A percentile compares a stretch with the other conserved stretches of the same genome.
Evolutionary conservation across 2,113 vertebrate genomes (phyloP).

Genomic region (Struthidea cinerea): DNA sequence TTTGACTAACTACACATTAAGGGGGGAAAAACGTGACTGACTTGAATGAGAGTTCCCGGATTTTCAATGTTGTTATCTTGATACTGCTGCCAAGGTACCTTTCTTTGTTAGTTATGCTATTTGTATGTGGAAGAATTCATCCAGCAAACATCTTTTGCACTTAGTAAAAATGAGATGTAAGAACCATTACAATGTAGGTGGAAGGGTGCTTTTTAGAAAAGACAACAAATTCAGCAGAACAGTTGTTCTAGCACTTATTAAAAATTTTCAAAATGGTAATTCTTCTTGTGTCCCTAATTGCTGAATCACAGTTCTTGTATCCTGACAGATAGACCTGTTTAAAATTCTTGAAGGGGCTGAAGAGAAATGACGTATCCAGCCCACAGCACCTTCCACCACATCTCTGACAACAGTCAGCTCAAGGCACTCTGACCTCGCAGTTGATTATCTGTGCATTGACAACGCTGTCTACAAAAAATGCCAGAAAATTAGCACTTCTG

Average conservation of each 20-base stretch:
- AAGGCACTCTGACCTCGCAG: slow-evolving; percentile 36
- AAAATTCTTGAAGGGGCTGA: slow-evolving; percentile 53
- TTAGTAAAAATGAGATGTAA: slow-evolving; percentile 47
- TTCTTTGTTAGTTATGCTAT: slow-evolving; percentile 22
- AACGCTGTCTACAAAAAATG: slow-evolving; percentile 48
- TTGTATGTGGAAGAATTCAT: slow-evolving; percentile 22
- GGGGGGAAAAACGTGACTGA: not conserved
- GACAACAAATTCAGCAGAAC: slow-evolving; percentile 46
- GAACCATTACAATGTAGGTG: slow-evolving; percentile 9
- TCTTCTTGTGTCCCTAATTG: slow-evolving; percentile 63
- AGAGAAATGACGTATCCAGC: slow-evolving; percentile 7
- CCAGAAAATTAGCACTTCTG: slow-evolving; percentile 63
- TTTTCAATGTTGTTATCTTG: not conserved
- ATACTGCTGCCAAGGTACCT: slow-evolving; percentile 50
- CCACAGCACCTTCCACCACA: not conserved
- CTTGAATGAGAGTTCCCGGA: slow-evolving; percentile 8
- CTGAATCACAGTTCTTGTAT: not conserved
- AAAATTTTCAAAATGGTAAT: slow-evolving; percentile 63
- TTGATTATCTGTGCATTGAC: slow-evolving; percentile 49
- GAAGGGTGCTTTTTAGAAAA: slow-evolving; percentile 16
- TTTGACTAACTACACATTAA: not conserved
- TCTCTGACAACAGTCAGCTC: slow-evolving; percentile 50
- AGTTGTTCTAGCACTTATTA: slow-evolving; percentile 58
- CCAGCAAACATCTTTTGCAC: slow-evolving; percentile 15
- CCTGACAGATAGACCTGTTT: slow-evolving; percentile 57